Evolutionary conservation across 2,888 invertebrate species (phyloP), one percentile per base, ranked within the genome.

Genomic region (Watsonalla binaria): DNA sequence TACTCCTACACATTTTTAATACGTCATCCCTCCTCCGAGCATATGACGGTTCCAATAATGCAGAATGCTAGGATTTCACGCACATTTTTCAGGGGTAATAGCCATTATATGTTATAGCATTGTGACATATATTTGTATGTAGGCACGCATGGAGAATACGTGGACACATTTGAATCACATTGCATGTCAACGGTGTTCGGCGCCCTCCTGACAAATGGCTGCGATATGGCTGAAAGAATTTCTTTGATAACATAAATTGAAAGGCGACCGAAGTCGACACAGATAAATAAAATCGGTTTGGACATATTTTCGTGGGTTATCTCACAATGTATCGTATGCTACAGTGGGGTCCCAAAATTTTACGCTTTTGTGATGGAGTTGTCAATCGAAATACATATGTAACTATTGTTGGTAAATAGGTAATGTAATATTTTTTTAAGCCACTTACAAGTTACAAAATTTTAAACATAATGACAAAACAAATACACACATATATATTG

Each of bases 221-320:
- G 53, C 62, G 60, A 69, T 68, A 66, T 68, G 61, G 61, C 62
- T 58, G 62, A 67, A 69, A 59, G 70, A 63, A 68, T 72, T 67
- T 61, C 68, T 68, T 70, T 65, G 64, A 71, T 71, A 67, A 69
- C 65, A 69, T 58, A 67, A 71, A 70, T 71, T 70, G 71, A 69
- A 70, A 69, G 60, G 66, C 63, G 63, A 61, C 61, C 63, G 62
- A 62, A 52, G 60, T 53, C 56, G 59, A 49, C 59, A 56, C 37
- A 49, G 49, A 49, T 49, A 49, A 49, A 49, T 49, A 49, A 49
- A 49, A 49, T 49, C 15, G 49, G 39, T 49, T 49, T 37, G 37
- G 49, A 49, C 49, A 49, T 49, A 49, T 49, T 49, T 49, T 49
- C 49, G 15, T 37, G 14, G 14, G 39, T 14, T 37, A 48, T 49